These are phyloP conservation scores for Cossypha niveicapilla DNA, from an alignment of 2,797 vertebrate genomes.

Conservation along the genomic window DNA sequence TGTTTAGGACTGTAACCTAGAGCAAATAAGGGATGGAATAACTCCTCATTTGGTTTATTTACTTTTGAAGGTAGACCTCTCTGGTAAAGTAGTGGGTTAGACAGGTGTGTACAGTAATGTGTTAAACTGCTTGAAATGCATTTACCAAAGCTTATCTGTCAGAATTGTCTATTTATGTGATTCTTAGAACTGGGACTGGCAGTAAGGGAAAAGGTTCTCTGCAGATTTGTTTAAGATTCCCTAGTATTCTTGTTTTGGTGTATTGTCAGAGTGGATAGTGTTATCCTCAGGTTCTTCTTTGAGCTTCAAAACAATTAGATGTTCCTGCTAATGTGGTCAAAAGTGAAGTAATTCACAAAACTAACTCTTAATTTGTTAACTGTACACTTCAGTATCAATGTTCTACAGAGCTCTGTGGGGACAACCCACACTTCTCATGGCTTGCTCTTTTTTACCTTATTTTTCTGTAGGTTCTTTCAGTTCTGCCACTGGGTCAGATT, in stretches of 20 bases:
- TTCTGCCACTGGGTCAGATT: neutral
- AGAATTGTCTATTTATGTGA: neutral
- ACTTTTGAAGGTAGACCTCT: neutral
- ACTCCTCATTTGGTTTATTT: neutral
- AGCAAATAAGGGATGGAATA: neutral
- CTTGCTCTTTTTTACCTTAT: neutral
- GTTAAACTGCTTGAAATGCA: neutral
- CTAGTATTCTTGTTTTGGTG: neutral
- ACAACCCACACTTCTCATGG: neutral
- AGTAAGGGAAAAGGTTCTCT: neutral
- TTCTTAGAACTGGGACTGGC: neutral
- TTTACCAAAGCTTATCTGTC: neutral
- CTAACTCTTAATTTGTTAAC: neutral
- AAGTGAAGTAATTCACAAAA: conserved; percentile 12
- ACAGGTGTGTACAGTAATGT: neutral
- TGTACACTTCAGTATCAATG: neutral
- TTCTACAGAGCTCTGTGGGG: neutral
- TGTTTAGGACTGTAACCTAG: neutral
- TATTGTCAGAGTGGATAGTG: neutral
- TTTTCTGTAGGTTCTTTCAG: neutral
- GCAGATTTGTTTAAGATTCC: neutral
- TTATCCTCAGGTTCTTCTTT: neutral
- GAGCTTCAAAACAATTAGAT: neutral
- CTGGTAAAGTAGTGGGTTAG: neutral
- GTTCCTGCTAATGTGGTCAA: neutral